Evolutionary conservation across 2,888 invertebrate genomes (phyloP).

Genomic region (Crossocerus cetratus): DNA sequence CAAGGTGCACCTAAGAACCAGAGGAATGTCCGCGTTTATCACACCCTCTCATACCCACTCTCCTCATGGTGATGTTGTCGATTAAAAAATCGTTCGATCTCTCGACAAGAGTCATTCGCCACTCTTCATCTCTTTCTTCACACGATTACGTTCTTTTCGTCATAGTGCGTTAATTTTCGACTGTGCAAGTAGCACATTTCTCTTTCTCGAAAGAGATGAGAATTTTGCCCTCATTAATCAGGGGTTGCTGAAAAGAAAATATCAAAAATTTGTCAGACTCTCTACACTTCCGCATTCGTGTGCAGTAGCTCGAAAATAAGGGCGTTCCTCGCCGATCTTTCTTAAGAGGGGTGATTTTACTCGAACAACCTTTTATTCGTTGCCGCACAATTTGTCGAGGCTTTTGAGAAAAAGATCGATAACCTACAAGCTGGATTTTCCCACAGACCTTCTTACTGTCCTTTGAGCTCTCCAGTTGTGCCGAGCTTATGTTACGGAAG

Average conservation of each 20-base stretch:
- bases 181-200: too few species aligned
- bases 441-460: not conserved
- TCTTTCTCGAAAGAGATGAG: too few species aligned
- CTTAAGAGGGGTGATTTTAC: not conserved
- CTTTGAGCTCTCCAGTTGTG: not conserved
- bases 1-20: slow-evolving; percentile 44
- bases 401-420: not conserved
- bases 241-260: too few species aligned
- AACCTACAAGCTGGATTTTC: not conserved
- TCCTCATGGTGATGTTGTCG: slow-evolving; percentile 54
- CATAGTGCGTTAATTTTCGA: too few species aligned
- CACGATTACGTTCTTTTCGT: too few species aligned
- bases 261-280: too few species aligned
- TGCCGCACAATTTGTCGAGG: not conserved
- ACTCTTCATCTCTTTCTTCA: too few species aligned
- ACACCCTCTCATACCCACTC: slow-evolving; percentile 9
- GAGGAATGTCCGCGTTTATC: slow-evolving; percentile 59
- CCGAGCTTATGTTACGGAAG: not conserved
- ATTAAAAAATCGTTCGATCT: slow-evolving; percentile 51
- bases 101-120: slow-evolving; percentile 15
- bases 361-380: not conserved
- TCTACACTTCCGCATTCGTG: too few species aligned
- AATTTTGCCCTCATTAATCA: too few species aligned
- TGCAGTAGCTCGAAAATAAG: not conserved
- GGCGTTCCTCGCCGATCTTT: not conserved